A percentile compares a stretch with the other conserved stretches of the same genome.
Evolutionary conservation across 2,113 vertebrate species (phyloP).

Genomic region (Scytalopus superciliaris): DNA sequence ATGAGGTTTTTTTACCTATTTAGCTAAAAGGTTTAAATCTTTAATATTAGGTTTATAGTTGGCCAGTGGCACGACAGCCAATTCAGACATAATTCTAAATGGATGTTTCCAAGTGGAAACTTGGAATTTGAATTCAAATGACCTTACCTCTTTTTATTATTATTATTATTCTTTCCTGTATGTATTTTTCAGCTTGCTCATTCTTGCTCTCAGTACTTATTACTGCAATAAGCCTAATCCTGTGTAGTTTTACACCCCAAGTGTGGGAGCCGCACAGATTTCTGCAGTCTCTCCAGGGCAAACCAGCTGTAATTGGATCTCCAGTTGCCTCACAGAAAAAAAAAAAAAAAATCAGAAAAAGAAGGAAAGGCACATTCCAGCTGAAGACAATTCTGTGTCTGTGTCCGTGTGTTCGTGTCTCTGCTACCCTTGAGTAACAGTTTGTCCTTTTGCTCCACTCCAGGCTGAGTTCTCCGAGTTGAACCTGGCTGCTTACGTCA

Average conservation of each 20-base stretch:
- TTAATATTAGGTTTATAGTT: slow-evolving; percentile 3
- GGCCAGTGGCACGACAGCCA: background rate
- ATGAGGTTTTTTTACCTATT: slow-evolving; percentile 45
- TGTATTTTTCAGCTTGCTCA: background rate
- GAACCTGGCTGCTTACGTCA: slow-evolving; percentile 89
- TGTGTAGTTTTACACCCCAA: background rate
- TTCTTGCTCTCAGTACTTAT: slow-evolving; percentile 35
- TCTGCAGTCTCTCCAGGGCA: background rate
- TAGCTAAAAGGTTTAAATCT: background rate
- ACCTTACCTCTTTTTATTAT: background rate
- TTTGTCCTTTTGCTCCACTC: slow-evolving; percentile 29
- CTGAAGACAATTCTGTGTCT: background rate
- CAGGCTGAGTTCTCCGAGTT: slow-evolving; percentile 96
- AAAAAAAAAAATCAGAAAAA: background rate
- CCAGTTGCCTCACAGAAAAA: background rate
- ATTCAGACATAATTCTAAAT: slow-evolving; percentile 23
- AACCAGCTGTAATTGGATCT: slow-evolving; percentile 26
- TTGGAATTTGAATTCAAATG: slow-evolving; percentile 34
- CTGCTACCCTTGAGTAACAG: background rate
- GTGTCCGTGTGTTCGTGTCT: background rate
- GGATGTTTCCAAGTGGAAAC: slow-evolving; percentile 20
- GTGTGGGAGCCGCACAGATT: slow-evolving; percentile 18
- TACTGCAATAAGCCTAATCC: slow-evolving; percentile 40
- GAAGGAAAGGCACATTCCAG: background rate
- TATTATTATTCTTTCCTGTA: slow-evolving; percentile 3